Evolutionary conservation across 1,140 invertebrate species (phyloP), one percentile per base, ranked within the genome.

Genomic region (Palaemon carinicauda): DNA sequence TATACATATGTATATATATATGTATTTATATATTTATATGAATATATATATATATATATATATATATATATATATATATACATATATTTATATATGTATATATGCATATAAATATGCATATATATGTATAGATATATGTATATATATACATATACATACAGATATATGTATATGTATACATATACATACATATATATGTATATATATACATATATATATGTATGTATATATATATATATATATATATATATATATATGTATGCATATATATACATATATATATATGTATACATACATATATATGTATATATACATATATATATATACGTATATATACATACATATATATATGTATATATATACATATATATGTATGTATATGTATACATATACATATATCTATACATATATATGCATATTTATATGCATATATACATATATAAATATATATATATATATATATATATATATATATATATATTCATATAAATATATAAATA

Each of bases 371-470:
- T 41, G 9, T 41, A 74, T 41, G 31, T 41, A 74, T 41, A 74
- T 41, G 9, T 41, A 74, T 41, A 74, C n/a, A 29, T 41, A 31
- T 41, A 31, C n/a, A 31, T 41, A 31, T 41, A 31, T 41, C 1
- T 41, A 31, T 41, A 31, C n/a, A 31, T 41, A 31, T 41, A 31
- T 41, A 31, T 33, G 9, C n/a, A 31, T 41, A 31, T 33, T 14
- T 41, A 74, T 74, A 31, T 33, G 19, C 15, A 74, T 33, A 31
- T 33, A 74, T 74, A 74, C 15, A 74, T 31, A 74, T 50, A 74
- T 74, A 50, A 33, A 33, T 50, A 74, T 74, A 74, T 50, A 74
- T 50, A 50, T n/a, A 74, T 31, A 74, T 33, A 74, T 74, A 74
- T 50, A 74, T 50, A 74, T 50, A 74, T 50, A 74, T 33, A 50